Base-by-base conservation (phyloP, 2,888 invertebrate genomes). In the Drosophila meridionalis region DNA sequence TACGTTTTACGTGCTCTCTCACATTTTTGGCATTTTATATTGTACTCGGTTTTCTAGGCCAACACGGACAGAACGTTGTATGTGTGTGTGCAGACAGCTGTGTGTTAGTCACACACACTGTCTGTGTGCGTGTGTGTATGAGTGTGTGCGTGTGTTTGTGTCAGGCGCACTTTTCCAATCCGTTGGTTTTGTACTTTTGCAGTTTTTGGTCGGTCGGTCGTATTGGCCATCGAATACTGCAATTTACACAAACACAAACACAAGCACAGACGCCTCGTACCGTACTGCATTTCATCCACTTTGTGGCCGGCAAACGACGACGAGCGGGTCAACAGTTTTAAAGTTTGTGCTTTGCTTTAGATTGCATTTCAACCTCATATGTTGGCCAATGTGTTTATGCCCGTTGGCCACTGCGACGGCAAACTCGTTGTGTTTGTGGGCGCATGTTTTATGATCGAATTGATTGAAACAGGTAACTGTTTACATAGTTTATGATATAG, bases 181-280 rank as follows among this genome's bases (percentile, higher is more conserved):
- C 96, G 0, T 96, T 96, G 90, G 95, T 96, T 95, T 96, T 97
- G 96, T 97, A 97, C 91, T 95, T 97, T 92, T 97, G 97, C 0
- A 97, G 98, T 30, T 94, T 98, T 67, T 53, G 52, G 43, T 52
- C 97, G 52, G 43, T 52, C 97, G 91, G 96, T 98, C 62, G 97
- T 98, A 0, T 96, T 97, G 4, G 97, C 97, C 0, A 96, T 98
- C 4, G 98, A 98, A 93, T 96, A 96, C 92, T 97, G 97, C 82
- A 97, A 97, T 91, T 93, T 98, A 45, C 98, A 98, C 84, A 96
- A 96, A 92, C 94, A 40, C 55, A 36, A 38, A 36, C 20, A 50
- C 34, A 6, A 20, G 12, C 30, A n/a, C 50, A 32, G 5, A n/a
- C 55, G 98, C 75, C 95, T 98, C 2, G 97, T 98, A 0, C 92